These are phyloP conservation scores for Nesidiocoris tenuis DNA, from an alignment of 2,888 invertebrate species.

Conservation along the genomic window DNA sequence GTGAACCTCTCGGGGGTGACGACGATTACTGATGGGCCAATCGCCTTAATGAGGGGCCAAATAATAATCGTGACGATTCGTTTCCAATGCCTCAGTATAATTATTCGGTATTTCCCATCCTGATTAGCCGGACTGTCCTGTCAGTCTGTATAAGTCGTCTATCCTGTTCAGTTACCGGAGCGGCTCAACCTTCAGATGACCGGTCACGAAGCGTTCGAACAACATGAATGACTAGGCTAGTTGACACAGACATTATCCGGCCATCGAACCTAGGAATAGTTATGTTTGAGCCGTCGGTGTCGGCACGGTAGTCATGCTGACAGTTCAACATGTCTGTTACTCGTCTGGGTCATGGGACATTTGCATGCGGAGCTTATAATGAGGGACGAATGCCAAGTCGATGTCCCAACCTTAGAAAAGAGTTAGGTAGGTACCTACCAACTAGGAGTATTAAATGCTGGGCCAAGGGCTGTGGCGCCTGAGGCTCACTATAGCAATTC, in stretches of 20 bases:
- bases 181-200: too few relatives aligned
- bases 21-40: too few relatives aligned
- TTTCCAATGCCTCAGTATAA: too few relatives aligned
- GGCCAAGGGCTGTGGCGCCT: neutral
- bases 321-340: neutral
- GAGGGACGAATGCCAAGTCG: neutral
- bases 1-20: too few relatives aligned
- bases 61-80: too few relatives aligned
- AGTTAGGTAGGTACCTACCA: neutral
- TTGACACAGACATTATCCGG: neutral
- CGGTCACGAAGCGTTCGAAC: neutral
- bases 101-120: too few relatives aligned
- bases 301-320: neutral
- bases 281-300: neutral
- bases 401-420: neutral
- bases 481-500: neutral
- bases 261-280: neutral
- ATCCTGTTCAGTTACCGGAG: too few relatives aligned
- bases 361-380: neutral
- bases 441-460: too few relatives aligned
- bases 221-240: neutral
- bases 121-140: too few relatives aligned
- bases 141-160: too few relatives aligned
- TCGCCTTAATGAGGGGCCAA: too few relatives aligned
- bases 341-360: neutral